Evolutionary conservation across 2,797 vertebrate species (phyloP), one percentile per base, ranked within the genome.

Genomic region (Xiphorhynchus erythropygius): DNA sequence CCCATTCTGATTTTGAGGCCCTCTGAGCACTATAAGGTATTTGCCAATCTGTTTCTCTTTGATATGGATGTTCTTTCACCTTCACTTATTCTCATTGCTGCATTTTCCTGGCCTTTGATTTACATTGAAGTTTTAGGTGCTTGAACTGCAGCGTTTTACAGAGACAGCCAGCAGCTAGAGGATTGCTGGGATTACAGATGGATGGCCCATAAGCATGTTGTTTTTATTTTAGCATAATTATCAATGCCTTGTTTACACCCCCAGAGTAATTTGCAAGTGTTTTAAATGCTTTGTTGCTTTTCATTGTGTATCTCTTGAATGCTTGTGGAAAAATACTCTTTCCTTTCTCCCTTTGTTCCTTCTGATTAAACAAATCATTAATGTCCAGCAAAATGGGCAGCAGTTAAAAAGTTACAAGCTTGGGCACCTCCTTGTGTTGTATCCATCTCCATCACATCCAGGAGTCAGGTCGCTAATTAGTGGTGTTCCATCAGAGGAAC

Each of bases 321-420:
- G 30, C 37, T 52, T 53, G 19, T 21, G 30, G 37, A 53, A 67
- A 84, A 91, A 64, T 21, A 12, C 18, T 74, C 14, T 39, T 62
- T 62, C 41, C 50, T 64, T 75, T 81, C 32, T 46, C 57, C 41
- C 53, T 68, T 91, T 30, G 18, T 53, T 50, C 18, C 24, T 78
- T 62, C 39, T 83, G 85, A 78, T 92, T 78, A 83, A 91, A 28
- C 17, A 83, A 74, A 64, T 49, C 17, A 35, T 92, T 67, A 92
- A 53, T 1, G 59, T 32, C 21, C 59, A 62, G 39, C 0, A 3
- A 80, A 63, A 19, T 1, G 3, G 46, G 2, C 35, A 56, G 39
- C 10, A 62, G 19, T 62, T 62, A 41, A 42, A 62, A 42, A 41
- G 39, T 62, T 62, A 30, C 18, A 10, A 41, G 14, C 24, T 87